Conservation (phyloP, 2,888 invertebrate genomes). For the Lepeophtheirus nordmannii region DNA sequence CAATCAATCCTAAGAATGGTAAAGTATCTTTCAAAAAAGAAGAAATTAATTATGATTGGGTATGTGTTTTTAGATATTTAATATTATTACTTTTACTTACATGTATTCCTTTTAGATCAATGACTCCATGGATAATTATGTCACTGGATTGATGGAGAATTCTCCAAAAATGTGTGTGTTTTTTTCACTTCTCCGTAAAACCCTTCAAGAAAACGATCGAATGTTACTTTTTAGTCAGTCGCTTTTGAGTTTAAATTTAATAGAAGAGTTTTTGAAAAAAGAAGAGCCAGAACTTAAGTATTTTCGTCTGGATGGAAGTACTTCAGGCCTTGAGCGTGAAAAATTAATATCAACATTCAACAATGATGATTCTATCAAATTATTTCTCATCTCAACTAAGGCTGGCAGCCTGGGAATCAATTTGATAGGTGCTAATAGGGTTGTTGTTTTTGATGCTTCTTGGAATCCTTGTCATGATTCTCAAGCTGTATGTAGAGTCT, state of each 20-base stretch:
- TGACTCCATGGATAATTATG: conserved; percentile 44
- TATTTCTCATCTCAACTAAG: conserved; percentile 89
- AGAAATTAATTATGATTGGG: conserved; percentile 70
- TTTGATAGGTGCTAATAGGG: conserved; percentile 88
- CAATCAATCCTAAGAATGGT: conserved; percentile 34
- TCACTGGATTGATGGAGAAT: conserved; percentile 73
- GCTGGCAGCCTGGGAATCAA: conserved; percentile 95
- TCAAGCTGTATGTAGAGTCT: conserved; percentile 90
- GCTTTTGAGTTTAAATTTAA: conserved; percentile 78
- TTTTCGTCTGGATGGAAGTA: conserved; percentile 67
- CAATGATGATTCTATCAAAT: conserved; percentile 48
- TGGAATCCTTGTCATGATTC: conserved; percentile 99
- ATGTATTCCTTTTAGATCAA: conserved; percentile 36
- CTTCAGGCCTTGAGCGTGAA: conserved; percentile 81
- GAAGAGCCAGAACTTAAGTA: conserved; percentile 34
- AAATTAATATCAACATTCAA: conserved; percentile 93
- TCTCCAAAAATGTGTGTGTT: conserved; percentile 89
- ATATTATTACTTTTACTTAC: conserved; percentile 21
- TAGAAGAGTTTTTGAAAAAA: conserved; percentile 77
- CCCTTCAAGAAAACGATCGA: conserved; percentile 62
- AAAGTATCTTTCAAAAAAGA: conserved; percentile 26
- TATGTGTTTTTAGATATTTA: conserved; percentile 31
- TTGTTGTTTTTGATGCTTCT: conserved; percentile 91
- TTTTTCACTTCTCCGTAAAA: conserved; percentile 75
- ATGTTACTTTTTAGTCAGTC: conserved; percentile 90